These are phyloP conservation scores for Paramormyrops hopkinsi DNA, from an alignment of 2,797 vertebrate species.

Conservation along the genomic window DNA sequence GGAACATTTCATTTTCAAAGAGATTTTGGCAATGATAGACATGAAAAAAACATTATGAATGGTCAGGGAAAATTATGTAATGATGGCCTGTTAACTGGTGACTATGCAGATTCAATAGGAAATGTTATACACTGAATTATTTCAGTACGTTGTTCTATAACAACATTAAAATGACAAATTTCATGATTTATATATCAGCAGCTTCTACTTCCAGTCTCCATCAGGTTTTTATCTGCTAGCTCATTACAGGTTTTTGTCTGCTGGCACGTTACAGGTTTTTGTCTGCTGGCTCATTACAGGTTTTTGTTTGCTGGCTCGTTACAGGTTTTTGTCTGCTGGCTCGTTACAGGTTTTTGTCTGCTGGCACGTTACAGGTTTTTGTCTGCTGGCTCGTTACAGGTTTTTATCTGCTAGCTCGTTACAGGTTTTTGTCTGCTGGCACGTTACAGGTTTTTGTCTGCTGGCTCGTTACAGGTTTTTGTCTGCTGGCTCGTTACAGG, in stretches of 20 bases:
- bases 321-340: conserved; percentile 59
- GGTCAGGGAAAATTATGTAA: not conserved
- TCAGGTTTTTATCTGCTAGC: conserved; percentile 59
- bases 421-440: conserved; percentile 59
- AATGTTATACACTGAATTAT: not conserved
- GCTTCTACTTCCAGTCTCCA: not conserved
- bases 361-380: conserved; percentile 46
- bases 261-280: conserved; percentile 45
- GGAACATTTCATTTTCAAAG: not conserved
- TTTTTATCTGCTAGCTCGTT: conserved; percentile 57
- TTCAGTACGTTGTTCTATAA: not conserved
- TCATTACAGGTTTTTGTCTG: not conserved
- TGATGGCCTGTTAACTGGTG: not conserved
- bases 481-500: not conserved
- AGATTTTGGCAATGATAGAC: not conserved
- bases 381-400: conserved; percentile 51
- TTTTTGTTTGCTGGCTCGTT: conserved; percentile 57
- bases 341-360: conserved; percentile 51
- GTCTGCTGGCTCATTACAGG: conserved; percentile 52
- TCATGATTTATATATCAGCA: not conserved
- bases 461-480: conserved; percentile 39
- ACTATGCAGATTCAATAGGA: not conserved
- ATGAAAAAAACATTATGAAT: not conserved
- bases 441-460: conserved; percentile 52
- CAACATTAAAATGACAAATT: not conserved